Evolutionary conservation across 2,797 vertebrate species (phyloP), one percentile per base, ranked within the genome.

Genomic region (Notolepis coatsorum): DNA sequence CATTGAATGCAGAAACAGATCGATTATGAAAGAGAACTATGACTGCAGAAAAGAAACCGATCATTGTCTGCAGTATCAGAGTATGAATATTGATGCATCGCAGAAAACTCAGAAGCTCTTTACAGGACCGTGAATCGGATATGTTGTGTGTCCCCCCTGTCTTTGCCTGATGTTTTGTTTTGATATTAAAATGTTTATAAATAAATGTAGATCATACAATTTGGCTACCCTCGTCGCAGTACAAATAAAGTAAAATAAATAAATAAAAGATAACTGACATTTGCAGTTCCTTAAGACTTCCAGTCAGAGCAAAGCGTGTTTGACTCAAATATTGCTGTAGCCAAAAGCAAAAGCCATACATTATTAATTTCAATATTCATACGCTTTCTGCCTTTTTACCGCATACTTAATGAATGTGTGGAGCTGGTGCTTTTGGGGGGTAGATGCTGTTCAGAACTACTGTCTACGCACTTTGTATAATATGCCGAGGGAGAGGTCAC

Each of bases 321-420:
- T 62, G 62, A 63, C 68, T 85, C 66, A 63, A 68, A 83, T 85
- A 45, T 77, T 7, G 47, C 60, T 56, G 18, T 75, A 80, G 81
- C 85, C 81, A 38, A 83, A 83, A 89, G 91, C 83, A 73, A 82
- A 86, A 82, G 15, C 25, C 63, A 89, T 90, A 62, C 77, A 90
- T 88, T 85, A 91, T 92, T 89, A 64, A 91, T 87, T 60, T 72
- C 54, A 82, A 82, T 87, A 88, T 88, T 90, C 68, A 86, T 86
- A 67, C 75, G 67, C 56, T 56, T 81, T 75, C 68, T 79, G 60
- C 33, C 41, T 47, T 77, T 79, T 79, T 63, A 67, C 77, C 67
- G 84, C 79, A 86, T 84, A 38, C 59, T 62, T 86, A 86, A 90
- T 89, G 80, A 84, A 71, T 63, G 52, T 71, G 71, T 73, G 49